phyloP scores from a whole-genome alignment of 2,797 vertebrate species.

The Eleutherodactylus coqui region DNA sequence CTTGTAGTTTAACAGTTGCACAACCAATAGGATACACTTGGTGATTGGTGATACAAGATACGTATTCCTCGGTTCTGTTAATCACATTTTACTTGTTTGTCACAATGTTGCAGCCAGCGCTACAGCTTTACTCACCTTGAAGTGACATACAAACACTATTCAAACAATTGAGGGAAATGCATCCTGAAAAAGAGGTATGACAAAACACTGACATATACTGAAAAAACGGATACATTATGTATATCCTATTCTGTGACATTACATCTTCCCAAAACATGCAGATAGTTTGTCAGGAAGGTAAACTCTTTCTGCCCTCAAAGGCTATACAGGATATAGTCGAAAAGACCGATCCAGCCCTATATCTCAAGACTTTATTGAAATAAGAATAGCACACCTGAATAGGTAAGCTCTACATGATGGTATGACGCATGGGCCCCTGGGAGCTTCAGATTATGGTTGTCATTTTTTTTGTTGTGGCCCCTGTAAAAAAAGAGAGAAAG shows the following conservation, averaged over 20 bases:
- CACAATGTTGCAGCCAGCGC: constrained; percentile 32
- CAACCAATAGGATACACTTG: not conserved
- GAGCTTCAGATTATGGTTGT: no score
- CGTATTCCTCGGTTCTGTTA: not conserved
- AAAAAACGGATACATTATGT: constrained; percentile 61
- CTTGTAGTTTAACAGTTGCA: constrained; percentile 45
- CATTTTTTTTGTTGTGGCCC: no score
- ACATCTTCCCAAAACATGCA: constrained; percentile 53
- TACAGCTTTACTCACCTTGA: constrained; percentile 56
- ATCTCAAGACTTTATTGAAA: no score
- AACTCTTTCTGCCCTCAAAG: constrained; percentile 17
- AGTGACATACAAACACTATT: constrained; percentile 50
- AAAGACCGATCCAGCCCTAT: no score
- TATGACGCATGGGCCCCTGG: no score
- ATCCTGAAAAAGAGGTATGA: constrained; percentile 52
- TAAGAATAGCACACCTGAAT: no score
- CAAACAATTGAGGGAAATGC: constrained; percentile 58
- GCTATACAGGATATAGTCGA: not conserved
- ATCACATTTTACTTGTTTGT: constrained; percentile 32
- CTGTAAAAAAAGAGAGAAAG: no score
- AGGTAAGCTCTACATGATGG: no score
- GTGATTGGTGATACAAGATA: not conserved
- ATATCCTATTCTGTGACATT: constrained; percentile 52
- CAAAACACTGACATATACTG: constrained; percentile 54
- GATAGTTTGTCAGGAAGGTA: constrained; percentile 37